Base-by-base conservation (phyloP, 2,888 invertebrate genomes). In the Agonopterix arenella region DNA sequence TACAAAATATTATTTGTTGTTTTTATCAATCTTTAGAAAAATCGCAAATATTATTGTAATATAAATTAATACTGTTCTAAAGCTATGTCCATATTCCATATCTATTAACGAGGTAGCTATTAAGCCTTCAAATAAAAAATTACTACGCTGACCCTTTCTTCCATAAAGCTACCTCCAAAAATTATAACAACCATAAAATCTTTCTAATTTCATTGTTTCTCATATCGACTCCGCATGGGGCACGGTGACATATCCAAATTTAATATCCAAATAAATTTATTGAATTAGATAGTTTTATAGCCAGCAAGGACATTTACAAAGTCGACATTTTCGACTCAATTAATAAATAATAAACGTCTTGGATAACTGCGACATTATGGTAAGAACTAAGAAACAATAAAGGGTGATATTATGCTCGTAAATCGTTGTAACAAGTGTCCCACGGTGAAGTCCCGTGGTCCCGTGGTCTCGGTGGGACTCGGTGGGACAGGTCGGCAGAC, bases 331-430 rank as follows among this genome's bases (percentile, higher is more conserved):
- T 65, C 59, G 60, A 68, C 73, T 75, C 76, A 76, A 77, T 79
- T 80, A 77, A 78, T 78, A 78, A 77, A 77, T 78, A 76, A 77
- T 80, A 78, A 77, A 78, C 69, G 64, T 64, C 61, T 28, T 28
- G 28, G 28, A 28, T 28, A 28, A 28, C 28, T 28, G 53, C 49
- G 51, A 50, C 52, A 52, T 56, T 54, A 52, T 57, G 59, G 28
- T 28, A 28, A 28, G 28, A 28, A 7, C 28, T 28, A 28, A 59
- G 61, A 72, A 58, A 65, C 62, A 62, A 62, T 65, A 62, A 62
- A 62, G 57, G 45, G 50, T 42, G 41, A 52, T 61, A 60, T 59
- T 63, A 62, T 66, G 62, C 63, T 64, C 62, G 77, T 80, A 79
- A 77, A 80, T 78, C 66, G 57, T 65, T 62, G 66, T 65, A 67